These are phyloP conservation scores for Eristalinus sepulchralis DNA, from an alignment of 2,888 invertebrate species.

Conservation along the genomic window DNA sequence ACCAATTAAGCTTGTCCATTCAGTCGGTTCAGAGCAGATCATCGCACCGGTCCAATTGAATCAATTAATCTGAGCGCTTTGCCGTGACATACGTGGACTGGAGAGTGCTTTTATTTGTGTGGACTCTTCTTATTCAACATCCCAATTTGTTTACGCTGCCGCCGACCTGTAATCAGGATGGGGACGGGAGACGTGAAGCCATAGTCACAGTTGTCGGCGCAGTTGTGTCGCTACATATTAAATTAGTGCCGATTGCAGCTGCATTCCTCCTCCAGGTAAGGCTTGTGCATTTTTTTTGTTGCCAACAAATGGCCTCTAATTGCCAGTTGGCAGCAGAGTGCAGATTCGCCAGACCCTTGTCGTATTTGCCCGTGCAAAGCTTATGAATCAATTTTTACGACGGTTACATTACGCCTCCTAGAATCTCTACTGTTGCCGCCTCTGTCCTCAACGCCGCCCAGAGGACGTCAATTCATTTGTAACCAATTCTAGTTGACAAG, in stretches of 20 bases:
- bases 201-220: not conserved
- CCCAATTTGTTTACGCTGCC: slow-evolving; percentile 11
- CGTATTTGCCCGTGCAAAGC: slow-evolving; percentile 2
- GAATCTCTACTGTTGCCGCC: slow-evolving; percentile 15
- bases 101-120: not conserved
- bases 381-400: slow-evolving; percentile 62
- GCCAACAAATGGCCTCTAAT: slow-evolving; percentile 35
- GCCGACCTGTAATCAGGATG: not conserved
- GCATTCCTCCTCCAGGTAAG: slow-evolving; percentile 33
- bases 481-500: slow-evolving; percentile 58
- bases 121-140: not conserved
- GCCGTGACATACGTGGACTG: slow-evolving; percentile 35
- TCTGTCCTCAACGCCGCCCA: not conserved
- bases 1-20: slow-evolving; percentile 55
- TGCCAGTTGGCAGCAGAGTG: slow-evolving; percentile 2
- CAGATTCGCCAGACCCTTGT: slow-evolving; percentile 33
- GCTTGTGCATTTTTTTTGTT: not conserved
- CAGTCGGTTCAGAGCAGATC: slow-evolving; percentile 46
- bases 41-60: slow-evolving; percentile 66
- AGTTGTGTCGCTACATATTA: not conserved
- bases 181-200: not conserved
- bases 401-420: not conserved
- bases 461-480: slow-evolving; percentile 60
- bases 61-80: slow-evolving; percentile 53
- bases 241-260: slow-evolving; percentile 6